Evolutionary conservation across 2,113 vertebrate genomes (phyloP).

Genomic region (Hyla sarda): DNA sequence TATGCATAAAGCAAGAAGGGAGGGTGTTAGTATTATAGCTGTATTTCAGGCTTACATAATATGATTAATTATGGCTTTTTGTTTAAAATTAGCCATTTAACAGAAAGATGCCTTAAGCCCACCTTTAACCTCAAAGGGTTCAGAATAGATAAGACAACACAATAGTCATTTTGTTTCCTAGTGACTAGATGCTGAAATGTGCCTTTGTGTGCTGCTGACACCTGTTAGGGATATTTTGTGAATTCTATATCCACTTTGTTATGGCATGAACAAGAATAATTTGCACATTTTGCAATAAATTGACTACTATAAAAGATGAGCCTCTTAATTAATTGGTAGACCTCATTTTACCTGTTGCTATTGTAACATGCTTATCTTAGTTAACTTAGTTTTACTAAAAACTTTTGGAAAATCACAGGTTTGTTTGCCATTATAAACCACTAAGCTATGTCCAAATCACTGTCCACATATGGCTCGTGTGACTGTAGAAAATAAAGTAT

Average conservation of each 20-base stretch:
- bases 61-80: constrained; percentile 71
- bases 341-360: background rate
- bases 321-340: background rate
- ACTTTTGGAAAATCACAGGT: too few species aligned
- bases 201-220: constrained; percentile 78
- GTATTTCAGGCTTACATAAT: constrained; percentile 67
- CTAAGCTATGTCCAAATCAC: too few species aligned
- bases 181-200: constrained; percentile 75
- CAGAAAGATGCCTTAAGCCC: constrained; percentile 74
- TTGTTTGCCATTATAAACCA: too few species aligned
- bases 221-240: constrained; percentile 73
- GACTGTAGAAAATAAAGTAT: too few species aligned
- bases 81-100: constrained; percentile 74
- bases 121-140: constrained; percentile 77
- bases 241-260: constrained; percentile 52
- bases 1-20: constrained; percentile 30
- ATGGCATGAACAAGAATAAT: background rate
- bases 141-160: constrained; percentile 74
- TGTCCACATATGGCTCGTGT: too few species aligned
- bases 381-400: too few species aligned
- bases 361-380: too few species aligned
- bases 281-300: constrained; percentile 3
- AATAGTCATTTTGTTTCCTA: constrained; percentile 72
- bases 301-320: background rate
- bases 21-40: constrained; percentile 42